Base-by-base conservation (phyloP, 2,113 vertebrate species). In the Cottus gobio region DNA sequence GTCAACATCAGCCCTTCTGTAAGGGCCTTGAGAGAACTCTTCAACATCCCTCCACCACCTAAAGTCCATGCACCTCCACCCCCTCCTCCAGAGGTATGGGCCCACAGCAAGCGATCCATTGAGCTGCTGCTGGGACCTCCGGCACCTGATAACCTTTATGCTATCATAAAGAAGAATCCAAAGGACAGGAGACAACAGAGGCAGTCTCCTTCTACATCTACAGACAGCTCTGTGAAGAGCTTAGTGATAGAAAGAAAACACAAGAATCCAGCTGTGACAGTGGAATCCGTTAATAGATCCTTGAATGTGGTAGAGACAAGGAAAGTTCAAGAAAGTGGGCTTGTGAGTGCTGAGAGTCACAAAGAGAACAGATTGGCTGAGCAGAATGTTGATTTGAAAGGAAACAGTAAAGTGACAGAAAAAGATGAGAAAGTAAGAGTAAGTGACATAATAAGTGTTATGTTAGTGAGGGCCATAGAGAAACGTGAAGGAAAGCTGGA, bases 31-130 rank as follows among this genome's bases (percentile, higher is more conserved):
- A 89, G 87, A 74, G 7, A 95, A 88, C 82, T 94, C 44, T 96
- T 97, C 73, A 85, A 96, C 73, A 97, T 98, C 80, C 98, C 98
- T 0, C 96, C 96, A 0, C 96, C 94, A 36, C 98, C 98, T 46
- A 96, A 96, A 83, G 95, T 99, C 15, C 94, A 94, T 0, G 97
- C 98, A 28, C 98, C 98, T 36, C 95, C 96, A 13, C 94, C 95
- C 0, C 98, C 97, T 15, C 98, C 97, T 63, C 96, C 92, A 36
- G 96, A 96, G 60, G 88, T 94, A 22, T 96, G 95, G 94, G 92
- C 81, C 71, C 93, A 95, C 56, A 95, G 84, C 80, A 90, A 88
- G 30, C 93, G 81, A 5, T 89, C 81, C 52, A 77, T 95, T 66
- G 93, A 95, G 73, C 65, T 95, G 76, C 82, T 96, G 31, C 90